Evolutionary conservation across 2,113 vertebrate species (phyloP).

Genomic region (Corythaeola cristata): DNA sequence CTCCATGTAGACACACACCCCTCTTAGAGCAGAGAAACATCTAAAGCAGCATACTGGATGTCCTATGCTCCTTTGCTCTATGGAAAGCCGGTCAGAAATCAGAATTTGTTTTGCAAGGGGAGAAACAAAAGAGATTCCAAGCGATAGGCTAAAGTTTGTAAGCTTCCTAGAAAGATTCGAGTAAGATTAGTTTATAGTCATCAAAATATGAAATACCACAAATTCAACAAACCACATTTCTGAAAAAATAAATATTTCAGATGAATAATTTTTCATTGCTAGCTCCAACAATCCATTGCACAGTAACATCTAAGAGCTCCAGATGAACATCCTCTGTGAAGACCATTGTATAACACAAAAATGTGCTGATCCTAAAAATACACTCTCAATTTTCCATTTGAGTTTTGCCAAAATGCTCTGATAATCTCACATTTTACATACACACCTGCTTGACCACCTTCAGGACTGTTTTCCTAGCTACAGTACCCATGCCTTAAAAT

Average conservation of each 20-base stretch:
- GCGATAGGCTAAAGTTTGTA: background rate
- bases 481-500: background rate
- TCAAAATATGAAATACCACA: background rate
- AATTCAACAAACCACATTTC: background rate
- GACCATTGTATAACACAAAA: background rate
- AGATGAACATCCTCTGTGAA: background rate
- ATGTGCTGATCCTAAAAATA: background rate
- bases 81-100: background rate
- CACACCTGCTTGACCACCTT: background rate
- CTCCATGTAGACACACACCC: rapidly evolving
- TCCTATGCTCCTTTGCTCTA: background rate
- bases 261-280: background rate
- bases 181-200: background rate
- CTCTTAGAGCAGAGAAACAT: background rate
- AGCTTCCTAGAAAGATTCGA: background rate
- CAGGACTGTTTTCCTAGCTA: background rate
- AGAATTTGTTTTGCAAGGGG: background rate
- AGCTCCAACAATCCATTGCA: background rate
- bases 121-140: background rate
- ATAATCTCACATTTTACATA: background rate
- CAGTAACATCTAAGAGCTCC: background rate
- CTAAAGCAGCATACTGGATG: background rate
- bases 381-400: rapidly evolving
- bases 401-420: background rate
- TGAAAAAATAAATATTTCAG: background rate